phyloP scores from a whole-genome alignment of 2,888 invertebrate species.

The Scaptomyza flava region DNA sequence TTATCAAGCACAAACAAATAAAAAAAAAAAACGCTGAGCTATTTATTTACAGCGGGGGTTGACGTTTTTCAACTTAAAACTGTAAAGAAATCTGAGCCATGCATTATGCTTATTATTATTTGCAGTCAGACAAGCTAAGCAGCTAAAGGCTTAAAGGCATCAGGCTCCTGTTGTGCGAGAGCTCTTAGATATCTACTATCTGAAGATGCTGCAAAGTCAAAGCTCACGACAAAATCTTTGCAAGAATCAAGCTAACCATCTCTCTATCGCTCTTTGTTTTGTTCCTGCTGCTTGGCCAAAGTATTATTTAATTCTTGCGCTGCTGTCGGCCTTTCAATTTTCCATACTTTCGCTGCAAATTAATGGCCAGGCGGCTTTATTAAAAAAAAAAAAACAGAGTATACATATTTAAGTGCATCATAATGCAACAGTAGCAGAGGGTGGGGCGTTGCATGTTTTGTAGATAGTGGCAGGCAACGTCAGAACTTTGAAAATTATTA shows the following conservation, averaged over 20 bases:
- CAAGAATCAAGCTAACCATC: conserved; percentile 26
- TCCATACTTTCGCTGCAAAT: conserved; percentile 51
- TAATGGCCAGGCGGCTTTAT: conserved; percentile 70
- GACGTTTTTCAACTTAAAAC: conserved; percentile 34
- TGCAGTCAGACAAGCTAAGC: conserved; percentile 29
- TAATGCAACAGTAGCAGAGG: conserved; percentile 17
- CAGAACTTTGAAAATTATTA: conserved; percentile 79
- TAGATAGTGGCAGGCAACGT: conserved; percentile 51
- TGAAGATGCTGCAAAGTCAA: conserved; percentile 27
- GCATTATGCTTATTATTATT: conserved; percentile 61
- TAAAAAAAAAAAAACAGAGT: conserved; percentile 62
- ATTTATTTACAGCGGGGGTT: conserved; percentile 64
- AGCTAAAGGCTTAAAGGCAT: conserved; percentile 53
- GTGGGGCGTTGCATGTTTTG: conserved; percentile 9
- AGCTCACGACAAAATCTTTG: conserved; percentile 62
- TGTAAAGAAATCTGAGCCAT: conserved; percentile 63
- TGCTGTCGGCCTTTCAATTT: conserved; percentile 58
- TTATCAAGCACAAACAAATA: conserved; percentile 4
- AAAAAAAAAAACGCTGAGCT: conserved; percentile 67
- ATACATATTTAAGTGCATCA: conserved; percentile 74
- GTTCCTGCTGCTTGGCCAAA: conserved; percentile 24
- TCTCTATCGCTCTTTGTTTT: conserved; percentile 9
- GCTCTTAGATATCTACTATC: conserved; percentile 33
- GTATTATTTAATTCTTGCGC: conserved; percentile 63
- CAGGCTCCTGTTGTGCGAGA: conserved; percentile 21